Evolutionary conservation across 1,140 invertebrate species (phyloP), one percentile per base, ranked within the genome.

Genomic region (Ephestia elutella): DNA sequence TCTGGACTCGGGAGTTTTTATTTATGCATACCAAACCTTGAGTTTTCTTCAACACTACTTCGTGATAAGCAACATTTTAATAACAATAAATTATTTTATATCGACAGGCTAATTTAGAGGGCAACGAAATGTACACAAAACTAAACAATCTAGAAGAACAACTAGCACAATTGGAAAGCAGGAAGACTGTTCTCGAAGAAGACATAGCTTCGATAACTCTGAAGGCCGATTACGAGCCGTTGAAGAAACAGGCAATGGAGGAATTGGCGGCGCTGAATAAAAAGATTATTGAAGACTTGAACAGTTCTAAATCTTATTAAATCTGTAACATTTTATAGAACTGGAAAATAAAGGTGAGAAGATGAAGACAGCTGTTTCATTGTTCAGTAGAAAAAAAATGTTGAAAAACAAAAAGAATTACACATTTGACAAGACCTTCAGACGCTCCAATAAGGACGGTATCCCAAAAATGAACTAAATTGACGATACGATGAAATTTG

Each of bases 81-180:
- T 44, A 44, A 15, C 0, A 15, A 44, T 44, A 44, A 44, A 3
- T 44, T 44, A 15, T 15, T 44, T 32, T 32, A n/a, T n/a, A n/a
- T n/a, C 32, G 2, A 84, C 88, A 94, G 90, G 86, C 86, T 62
- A 89, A 90, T 68, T 80, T 94, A 10, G 90, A 92, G 64, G 92
- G 93, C 17, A 93, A 94, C 79, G 93, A 94, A 76, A 93, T 93
- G 61, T 92, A 92, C 67, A 83, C 90, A 25, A 91, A 93, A 81
- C 80, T 94, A 15, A 90, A 89, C 44, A 91, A 89, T 61, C 73
- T 94, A 70, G 93, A 94, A 76, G 90, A 91, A 58, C 92, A 93
- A 80, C 90, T 93, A 78, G 89, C 90, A 17, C 89, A 91, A 44
- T 82, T 93, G 48, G 93, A 94, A 77, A 91, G 91, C 63, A 91